phyloP scores from a whole-genome alignment of 1,140 invertebrate genomes.

The Drosophila aff. region DNA sequence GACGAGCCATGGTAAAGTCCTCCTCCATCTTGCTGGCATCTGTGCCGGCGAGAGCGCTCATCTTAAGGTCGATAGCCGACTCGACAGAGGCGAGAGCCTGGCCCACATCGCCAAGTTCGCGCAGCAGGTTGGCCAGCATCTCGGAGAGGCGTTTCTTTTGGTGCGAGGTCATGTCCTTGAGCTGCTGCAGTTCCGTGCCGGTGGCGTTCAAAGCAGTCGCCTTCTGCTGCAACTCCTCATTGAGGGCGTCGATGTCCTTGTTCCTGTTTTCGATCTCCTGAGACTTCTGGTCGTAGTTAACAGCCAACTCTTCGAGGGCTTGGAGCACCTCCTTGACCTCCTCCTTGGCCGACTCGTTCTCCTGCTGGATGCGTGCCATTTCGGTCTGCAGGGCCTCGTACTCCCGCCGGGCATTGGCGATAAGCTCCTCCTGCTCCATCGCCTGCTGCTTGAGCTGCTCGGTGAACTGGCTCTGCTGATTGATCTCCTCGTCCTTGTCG shows the following conservation, averaged over 20 bases:
- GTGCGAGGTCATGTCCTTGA: slow-evolving; percentile 95
- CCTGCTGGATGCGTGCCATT: slow-evolving; percentile 97
- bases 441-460: slow-evolving; percentile 99
- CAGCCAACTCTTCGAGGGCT: slow-evolving; percentile 98
- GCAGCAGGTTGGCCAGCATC: slow-evolving; percentile 96
- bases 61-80: slow-evolving; percentile 90
- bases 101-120: slow-evolving; percentile 98
- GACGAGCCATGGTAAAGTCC: slow-evolving; percentile 98
- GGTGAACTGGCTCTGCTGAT: slow-evolving; percentile 97
- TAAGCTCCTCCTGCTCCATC: slow-evolving; percentile 98
- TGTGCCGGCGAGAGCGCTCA: slow-evolving; percentile 88
- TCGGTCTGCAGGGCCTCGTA: slow-evolving; percentile 97
- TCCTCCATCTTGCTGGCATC: slow-evolving; percentile 95
- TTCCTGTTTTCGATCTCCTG: slow-evolving; percentile 98
- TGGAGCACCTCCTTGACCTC: slow-evolving; percentile 99
- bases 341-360: slow-evolving; percentile 98
- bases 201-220: slow-evolving; percentile 92
- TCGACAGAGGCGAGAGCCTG: slow-evolving; percentile 91
- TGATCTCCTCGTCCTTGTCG: slow-evolving; percentile 99
- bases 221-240: slow-evolving; percentile 92
- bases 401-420: slow-evolving; percentile 94
- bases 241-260: slow-evolving; percentile 94
- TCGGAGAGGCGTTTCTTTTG: slow-evolving; percentile 98
- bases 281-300: slow-evolving; percentile 99
- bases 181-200: slow-evolving; percentile 95